Evolutionary conservation across 2,113 vertebrate species (phyloP), one percentile per base, ranked within the genome.

Genomic region (Oreotrochilus melanogaster): DNA sequence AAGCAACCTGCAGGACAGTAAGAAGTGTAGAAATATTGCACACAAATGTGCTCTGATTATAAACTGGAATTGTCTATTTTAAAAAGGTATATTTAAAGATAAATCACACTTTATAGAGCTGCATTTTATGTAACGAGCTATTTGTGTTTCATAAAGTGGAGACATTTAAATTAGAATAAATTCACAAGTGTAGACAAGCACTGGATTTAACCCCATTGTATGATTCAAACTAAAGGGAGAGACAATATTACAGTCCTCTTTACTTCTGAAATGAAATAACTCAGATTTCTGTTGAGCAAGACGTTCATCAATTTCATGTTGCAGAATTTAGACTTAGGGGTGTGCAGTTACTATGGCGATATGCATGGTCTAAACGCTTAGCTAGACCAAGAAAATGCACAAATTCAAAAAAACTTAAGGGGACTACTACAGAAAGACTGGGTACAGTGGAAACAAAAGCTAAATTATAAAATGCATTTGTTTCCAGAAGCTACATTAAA

Each of bases 91-190:
- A 89, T 94, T 92, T 94, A 92, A 95, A 88, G 90, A 86, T 45
- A 93, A 84, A 93, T 82, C 85, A 95, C 78, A 89, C 74, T 83
- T 37, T 78, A 89, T 61, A 84, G 88, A 53, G 62, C 39, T 71
- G 76, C 37, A 75, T 56, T 75, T 96, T 96, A 95, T 89, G 57
- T 95, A 95, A 96, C 56, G 67, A 74, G 50, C 70, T 94, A 83
- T 91, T 91, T 91, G 65, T 7, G n/a, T 83, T 96, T 92, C 94
- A 90, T 70, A 89, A 95, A 92, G 67, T 56, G 92, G 92, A 43
- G 88, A 90, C 65, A 92, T 83, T 35, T 10, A 93, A 95, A 93
- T 89, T 72, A 92, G 56, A 93, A 86, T 73, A 88, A 90, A 93
- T 62, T 73, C 58, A 84, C 42, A 76, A 91, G 72, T 45, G 74